Evolutionary conservation across 23 tunicate species (phyloP).

Genomic region (Diplosoma virens): DNA sequence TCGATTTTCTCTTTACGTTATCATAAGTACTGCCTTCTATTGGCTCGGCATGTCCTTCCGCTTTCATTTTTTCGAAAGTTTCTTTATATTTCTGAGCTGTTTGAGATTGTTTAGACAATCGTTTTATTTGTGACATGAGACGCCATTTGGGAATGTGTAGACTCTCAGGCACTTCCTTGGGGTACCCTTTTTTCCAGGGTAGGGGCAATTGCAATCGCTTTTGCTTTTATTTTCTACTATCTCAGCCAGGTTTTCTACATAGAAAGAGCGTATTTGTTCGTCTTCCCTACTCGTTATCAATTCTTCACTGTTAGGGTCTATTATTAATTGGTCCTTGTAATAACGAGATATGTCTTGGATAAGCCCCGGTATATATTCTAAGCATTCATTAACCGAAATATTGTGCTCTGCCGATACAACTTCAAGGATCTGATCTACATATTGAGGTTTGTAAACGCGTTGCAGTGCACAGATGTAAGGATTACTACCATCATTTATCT

Average conservation of each 20-base stretch:
- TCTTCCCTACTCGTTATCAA: neutral
- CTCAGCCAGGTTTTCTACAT: neutral
- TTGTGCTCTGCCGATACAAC: neutral
- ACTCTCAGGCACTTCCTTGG: neutral
- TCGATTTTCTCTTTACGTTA: no score
- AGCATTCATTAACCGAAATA: neutral
- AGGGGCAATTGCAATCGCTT: neutral
- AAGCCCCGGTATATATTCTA: neutral
- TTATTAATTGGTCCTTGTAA: neutral
- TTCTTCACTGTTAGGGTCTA: neutral
- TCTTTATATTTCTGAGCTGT: neutral
- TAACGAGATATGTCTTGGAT: neutral
- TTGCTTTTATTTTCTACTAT: neutral
- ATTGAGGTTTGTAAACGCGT: neutral
- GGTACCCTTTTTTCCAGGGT: neutral
- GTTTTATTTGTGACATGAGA: neutral
- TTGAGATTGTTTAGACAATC: neutral
- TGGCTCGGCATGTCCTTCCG: neutral
- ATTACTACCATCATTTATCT: neutral
- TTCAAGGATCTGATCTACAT: neutral
- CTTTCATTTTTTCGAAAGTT: neutral
- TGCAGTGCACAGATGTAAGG: slow-evolving; percentile 5
- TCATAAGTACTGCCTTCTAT: neutral
- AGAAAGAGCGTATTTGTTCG: neutral
- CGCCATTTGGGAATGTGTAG: neutral